A percentile compares a stretch with the other conserved stretches of the same genome.
phyloP scores from a whole-genome alignment of 2,113 vertebrate species.

The Syngnathus typhle region DNA sequence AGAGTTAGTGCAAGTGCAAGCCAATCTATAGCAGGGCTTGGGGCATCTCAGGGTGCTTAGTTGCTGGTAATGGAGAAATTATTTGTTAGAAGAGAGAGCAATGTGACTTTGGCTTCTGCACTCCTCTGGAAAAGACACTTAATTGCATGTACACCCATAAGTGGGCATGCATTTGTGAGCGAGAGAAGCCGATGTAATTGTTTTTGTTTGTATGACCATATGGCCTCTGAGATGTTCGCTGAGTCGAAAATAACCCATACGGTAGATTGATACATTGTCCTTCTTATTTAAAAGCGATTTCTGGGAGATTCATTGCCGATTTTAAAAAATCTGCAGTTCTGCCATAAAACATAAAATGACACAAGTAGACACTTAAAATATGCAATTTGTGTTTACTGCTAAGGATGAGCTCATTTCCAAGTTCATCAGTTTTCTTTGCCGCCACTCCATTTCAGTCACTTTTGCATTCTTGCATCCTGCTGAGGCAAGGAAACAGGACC shows the following conservation, averaged over 20 bases:
- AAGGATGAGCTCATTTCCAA: conserved; percentile 25
- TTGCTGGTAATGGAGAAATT: conserved; percentile 53
- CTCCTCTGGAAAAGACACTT: conserved; percentile 41
- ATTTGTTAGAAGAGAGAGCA: conserved; percentile 46
- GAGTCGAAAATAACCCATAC: conserved; percentile 17
- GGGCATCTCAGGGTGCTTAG: conserved; percentile 42
- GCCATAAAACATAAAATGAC: neutral
- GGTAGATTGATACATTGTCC: conserved; percentile 10
- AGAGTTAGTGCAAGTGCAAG: conserved; percentile 31
- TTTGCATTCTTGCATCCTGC: conserved; percentile 53
- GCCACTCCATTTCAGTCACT: conserved; percentile 32
- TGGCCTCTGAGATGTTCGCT: conserved; percentile 4
- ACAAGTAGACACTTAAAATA: neutral
- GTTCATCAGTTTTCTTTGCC: conserved; percentile 39
- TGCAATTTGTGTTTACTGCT: conserved; percentile 28
- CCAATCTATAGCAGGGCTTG: conserved; percentile 38
- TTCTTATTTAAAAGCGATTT: conserved; percentile 14
- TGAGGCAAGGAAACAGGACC: conserved; percentile 61
- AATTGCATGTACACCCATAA: conserved; percentile 39
- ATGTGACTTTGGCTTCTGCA: conserved; percentile 40
- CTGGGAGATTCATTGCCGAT: neutral
- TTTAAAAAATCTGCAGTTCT: neutral
- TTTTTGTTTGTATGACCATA: conserved; percentile 19
- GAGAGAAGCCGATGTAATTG: neutral
- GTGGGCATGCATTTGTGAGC: neutral